phyloP scores from a whole-genome alignment of 2,113 vertebrate genomes.

The Fregata magnificens region DNA sequence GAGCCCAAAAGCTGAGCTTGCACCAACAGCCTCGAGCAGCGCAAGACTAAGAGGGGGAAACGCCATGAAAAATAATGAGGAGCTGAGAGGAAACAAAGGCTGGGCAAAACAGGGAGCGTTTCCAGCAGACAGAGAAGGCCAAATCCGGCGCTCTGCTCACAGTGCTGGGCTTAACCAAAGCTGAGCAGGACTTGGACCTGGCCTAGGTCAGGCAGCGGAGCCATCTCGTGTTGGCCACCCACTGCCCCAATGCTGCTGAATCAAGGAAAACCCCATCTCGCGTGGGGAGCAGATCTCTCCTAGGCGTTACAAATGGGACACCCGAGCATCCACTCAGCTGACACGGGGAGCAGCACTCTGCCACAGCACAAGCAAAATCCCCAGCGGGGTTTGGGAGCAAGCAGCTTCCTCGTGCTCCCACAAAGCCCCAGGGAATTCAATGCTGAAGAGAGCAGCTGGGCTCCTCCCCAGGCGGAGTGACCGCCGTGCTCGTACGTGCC shows the following conservation, averaged over 20 bases:
- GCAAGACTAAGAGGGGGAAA: background rate
- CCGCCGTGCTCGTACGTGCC: background rate
- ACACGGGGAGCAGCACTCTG: background rate
- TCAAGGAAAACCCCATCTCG: background rate
- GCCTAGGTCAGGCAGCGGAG: background rate
- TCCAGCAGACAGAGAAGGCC: background rate
- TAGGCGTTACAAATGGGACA: rapidly evolving
- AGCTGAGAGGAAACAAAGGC: conserved; percentile 18
- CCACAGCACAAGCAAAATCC: background rate
- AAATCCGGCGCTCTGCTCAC: background rate
- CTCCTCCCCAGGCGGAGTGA: background rate
- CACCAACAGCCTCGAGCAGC: background rate
- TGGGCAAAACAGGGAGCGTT: background rate
- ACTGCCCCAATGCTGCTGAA: background rate
- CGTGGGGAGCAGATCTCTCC: background rate
- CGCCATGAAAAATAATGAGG: background rate
- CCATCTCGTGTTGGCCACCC: background rate
- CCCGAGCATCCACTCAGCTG: background rate
- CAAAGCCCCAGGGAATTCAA: background rate
- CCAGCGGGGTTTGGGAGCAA: background rate
- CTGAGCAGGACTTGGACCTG: background rate
- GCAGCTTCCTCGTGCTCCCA: background rate
- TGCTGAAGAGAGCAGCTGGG: background rate
- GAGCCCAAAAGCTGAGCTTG: background rate
- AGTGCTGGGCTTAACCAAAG: background rate